Conservation (phyloP, 2,888 invertebrate species). For the Parasteatoda lunata region DNA sequence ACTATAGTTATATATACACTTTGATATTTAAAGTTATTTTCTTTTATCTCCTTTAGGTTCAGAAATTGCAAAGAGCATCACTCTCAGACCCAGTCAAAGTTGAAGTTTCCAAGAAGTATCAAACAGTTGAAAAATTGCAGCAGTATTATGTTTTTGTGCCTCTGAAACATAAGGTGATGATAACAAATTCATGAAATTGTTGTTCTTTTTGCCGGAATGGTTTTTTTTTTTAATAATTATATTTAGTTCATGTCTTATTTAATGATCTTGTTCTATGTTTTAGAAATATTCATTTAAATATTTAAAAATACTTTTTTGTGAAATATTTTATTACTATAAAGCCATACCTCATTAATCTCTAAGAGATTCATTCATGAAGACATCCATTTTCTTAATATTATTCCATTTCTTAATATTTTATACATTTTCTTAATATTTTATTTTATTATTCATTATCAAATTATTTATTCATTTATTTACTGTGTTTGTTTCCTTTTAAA, state of each 20-base stretch:
- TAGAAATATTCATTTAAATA: neutral
- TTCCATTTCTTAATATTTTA: no score
- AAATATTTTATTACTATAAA: neutral
- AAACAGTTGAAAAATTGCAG: slow-evolving; percentile 96
- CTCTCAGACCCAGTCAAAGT: slow-evolving; percentile 95
- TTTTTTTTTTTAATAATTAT: neutral
- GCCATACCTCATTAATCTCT: no score
- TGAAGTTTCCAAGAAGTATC: slow-evolving; percentile 95
- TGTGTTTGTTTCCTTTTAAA: no score
- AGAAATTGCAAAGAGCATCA: slow-evolving; percentile 96
- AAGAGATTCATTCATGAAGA: no score
- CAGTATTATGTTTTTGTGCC: slow-evolving; percentile 97
- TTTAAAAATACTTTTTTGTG: neutral
- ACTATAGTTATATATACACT: neutral
- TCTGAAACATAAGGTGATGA: slow-evolving; percentile 89
- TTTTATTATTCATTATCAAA: no score
- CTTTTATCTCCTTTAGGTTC: slow-evolving; percentile 76
- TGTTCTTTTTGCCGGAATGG: neutral
- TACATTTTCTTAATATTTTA: no score
- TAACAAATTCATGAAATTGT: slow-evolving; percentile 57
- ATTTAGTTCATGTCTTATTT: neutral
- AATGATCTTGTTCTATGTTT: neutral
- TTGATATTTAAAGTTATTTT: neutral
- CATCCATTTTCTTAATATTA: no score
- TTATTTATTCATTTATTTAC: no score